A percentile compares a stretch with the other conserved stretches of the same genome.
These are phyloP conservation scores for Smutsia gigantea DNA, from an alignment of 2,797 vertebrate genomes.

Conservation along the genomic window DNA sequence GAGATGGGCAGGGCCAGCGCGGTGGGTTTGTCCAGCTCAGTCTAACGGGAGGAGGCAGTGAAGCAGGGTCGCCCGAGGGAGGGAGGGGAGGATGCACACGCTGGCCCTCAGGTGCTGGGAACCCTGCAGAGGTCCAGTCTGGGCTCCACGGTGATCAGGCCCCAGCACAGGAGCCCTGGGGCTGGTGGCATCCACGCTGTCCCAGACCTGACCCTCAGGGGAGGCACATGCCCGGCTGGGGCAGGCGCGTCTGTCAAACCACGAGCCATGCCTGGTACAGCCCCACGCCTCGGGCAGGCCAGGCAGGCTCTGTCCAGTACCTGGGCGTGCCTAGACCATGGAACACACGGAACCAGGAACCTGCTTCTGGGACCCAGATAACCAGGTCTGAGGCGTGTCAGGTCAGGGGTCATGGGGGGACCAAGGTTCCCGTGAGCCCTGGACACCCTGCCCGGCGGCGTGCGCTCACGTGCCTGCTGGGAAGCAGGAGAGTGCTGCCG, in stretches of 20 bases:
- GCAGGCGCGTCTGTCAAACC: not conserved
- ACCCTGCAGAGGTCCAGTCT: not conserved
- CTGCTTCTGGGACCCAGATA: not conserved
- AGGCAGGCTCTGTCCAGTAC: not conserved
- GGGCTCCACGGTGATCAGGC: too few species aligned
- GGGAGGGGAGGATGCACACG: not conserved
- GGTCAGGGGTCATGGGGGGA: not conserved
- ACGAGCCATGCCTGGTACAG: not conserved
- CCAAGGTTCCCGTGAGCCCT: not conserved
- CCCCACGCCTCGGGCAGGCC: not conserved
- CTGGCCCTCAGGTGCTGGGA: not conserved
- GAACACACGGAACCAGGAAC: not conserved
- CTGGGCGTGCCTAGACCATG: not conserved
- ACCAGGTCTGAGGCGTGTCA: not conserved
- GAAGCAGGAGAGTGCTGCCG: fast-evolving
- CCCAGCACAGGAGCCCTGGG: not conserved
- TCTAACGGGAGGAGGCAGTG: not conserved
- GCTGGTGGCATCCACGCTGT: not conserved
- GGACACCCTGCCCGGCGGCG: not conserved
- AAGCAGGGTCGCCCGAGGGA: not conserved
- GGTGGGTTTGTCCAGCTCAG: not conserved
- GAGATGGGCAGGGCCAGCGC: not conserved
- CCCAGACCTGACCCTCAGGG: not conserved
- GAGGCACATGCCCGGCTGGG: not conserved
- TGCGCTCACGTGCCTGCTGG: not conserved